Evolutionary conservation across 2,797 vertebrate genomes (phyloP).

Genomic region (Melanotaenia maccullochi): DNA sequence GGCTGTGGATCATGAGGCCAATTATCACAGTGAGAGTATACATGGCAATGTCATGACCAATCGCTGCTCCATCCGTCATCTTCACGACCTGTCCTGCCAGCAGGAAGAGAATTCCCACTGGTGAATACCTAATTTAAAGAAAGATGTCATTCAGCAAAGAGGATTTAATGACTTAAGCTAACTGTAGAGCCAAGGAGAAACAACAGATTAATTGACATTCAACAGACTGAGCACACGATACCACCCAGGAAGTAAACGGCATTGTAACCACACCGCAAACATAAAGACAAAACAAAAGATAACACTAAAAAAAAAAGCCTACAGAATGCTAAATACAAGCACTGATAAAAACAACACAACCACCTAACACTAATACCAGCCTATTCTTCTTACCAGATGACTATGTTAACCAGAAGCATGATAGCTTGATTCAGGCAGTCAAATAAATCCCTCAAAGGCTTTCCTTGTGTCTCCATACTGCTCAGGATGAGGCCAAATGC

Average conservation of each 20-base stretch:
- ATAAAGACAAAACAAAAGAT: not conserved
- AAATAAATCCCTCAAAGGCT: slow-evolving; percentile 88
- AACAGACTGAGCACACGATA: not conserved
- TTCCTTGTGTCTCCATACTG: slow-evolving; percentile 29
- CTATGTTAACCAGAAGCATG: slow-evolving; percentile 86
- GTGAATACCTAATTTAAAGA: slow-evolving; percentile 72
- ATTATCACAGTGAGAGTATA: slow-evolving; percentile 85
- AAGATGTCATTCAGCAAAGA: not conserved
- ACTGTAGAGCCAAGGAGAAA: not conserved
- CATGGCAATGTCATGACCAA: slow-evolving; percentile 86
- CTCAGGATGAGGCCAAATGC: slow-evolving; percentile 58
- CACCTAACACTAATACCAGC: not conserved
- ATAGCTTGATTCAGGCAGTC: slow-evolving; percentile 88
- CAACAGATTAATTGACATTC: not conserved
- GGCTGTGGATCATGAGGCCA: slow-evolving; percentile 85
- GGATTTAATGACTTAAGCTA: not conserved
- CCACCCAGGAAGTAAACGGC: not conserved
- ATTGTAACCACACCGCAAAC: not conserved
- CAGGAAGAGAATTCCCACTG: slow-evolving; percentile 87
- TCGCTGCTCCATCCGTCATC: slow-evolving; percentile 83
- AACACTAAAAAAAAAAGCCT: not conserved
- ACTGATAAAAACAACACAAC: not conserved
- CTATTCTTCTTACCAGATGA: slow-evolving; percentile 82
- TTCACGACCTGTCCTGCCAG: slow-evolving; percentile 88
- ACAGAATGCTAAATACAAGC: not conserved